Evolutionary conservation across 2,113 vertebrate genomes (phyloP), one percentile per base, ranked within the genome.

Genomic region (Vidua macroura): DNA sequence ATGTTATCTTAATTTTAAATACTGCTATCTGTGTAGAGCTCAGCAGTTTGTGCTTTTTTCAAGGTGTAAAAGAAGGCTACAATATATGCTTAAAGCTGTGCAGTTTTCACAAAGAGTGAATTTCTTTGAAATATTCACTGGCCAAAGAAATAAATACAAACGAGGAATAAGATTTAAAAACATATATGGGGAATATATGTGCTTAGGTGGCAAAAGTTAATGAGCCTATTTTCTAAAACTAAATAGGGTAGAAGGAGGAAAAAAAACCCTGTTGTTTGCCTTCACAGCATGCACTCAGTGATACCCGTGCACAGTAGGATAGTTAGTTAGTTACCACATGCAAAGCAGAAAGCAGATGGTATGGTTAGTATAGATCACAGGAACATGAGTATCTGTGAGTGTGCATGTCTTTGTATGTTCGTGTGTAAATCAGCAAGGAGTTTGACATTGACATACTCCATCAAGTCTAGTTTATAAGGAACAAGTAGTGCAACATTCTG

Each of bases 401-500:
- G 97, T 94, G 97, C 96, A 90, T 97, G 97, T 97, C 97, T 98
- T 96, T 98, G 97, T 97, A 97, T 98, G 97, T 98, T 97, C 97
- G 95, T 97, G 98, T 98, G 97, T 98, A 98, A 98, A 98, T 97
- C 98, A 98, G 98, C 97, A 97, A 98, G 97, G 97, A 98, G 96
- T 98, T 98, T 98, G 98, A 98, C 98, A 98, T 97, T 98, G 98
- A 98, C 98, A 97, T 98, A 98, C 98, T 98, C 97, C 97, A 98
- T 98, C 98, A 98, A 98, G 98, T 98, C 98, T 98, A 98, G 98
- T 98, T 97, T 98, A 98, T 97, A 98, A 98, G 97, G 98, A 98
- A 98, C 97, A 98, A 98, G 98, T 97, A 98, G 98, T 98, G 97
- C 97, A 98, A 98, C 98, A 98, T 98, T 98, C 98, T 98, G 98